A percentile compares a stretch with the other conserved stretches of the same genome.
phyloP scores from a whole-genome alignment of 2,113 vertebrate species.

The human region GRCh38 chr18:32480001-32480500 shows the following conservation, averaged over 20 bases:
- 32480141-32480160: background rate
- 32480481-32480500: background rate
- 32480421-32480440: background rate
- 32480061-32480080: background rate
- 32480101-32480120: background rate
- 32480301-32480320: background rate
- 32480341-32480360: background rate
- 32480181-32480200: background rate
- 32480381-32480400: background rate
- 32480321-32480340: background rate
- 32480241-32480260: slow-evolving; percentile 1
- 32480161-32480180: background rate
- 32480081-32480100: background rate
- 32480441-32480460: background rate
- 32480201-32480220: background rate
- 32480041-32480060: slow-evolving; percentile 20
- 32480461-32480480: background rate
- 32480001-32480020: background rate
- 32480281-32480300: background rate
- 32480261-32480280: background rate
- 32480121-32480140: background rate
- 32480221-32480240: background rate
- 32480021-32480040: background rate
- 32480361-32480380: slow-evolving; percentile 4
- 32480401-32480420: background rate